Base-by-base conservation (phyloP, 2,888 invertebrate genomes). In the Tetropium fuscum region DNA sequence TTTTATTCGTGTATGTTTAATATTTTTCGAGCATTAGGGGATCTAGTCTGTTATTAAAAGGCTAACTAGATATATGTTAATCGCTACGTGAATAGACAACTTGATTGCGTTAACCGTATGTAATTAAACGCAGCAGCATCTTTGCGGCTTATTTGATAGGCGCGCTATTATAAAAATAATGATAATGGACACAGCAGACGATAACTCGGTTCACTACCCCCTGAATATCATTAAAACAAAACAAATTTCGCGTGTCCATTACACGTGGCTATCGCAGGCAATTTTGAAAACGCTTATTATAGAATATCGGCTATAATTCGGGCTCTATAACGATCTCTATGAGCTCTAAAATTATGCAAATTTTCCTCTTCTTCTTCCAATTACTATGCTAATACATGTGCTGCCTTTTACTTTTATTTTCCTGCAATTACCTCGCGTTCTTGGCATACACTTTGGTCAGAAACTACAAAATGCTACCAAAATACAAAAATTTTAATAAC, bases 91-190 rank as follows among this genome's bases (percentile, higher is more conserved):
- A 62, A 60, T 62, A 62, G 70, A 70, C 70, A 70, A 59, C 62
- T 66, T 68, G 62, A 70, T 68, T 68, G 65, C 63, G 55, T 62
- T 53, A 55, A 64, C 57, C 55, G 54, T 58, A 56, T 59, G 54
- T 66, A 66, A 69, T 69, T 69, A 69, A 61, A 60, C 49, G 60
- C 45, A 56, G 56, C 48, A 53, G 51, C 53, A 53, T 55, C 63
- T 54, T 58, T 53, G 44, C 60, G 36, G 27, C 32, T 38, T 45
- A 25, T 15, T 32, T 51, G 54, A 63, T 54, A 59, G 63, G 58
- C 58, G 32, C 34, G 59, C 59, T 41, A 55, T 60, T 64, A 60
- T 59, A 47, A 53, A 40, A 43, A 54, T 63, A 59, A 63, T 59
- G 44, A 53, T 59, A 59, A 25, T 38, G 53, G 41, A 55, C 56